Evolutionary conservation across 1,140 invertebrate genomes (phyloP).

Genomic region (Zaprionus lachaisei): DNA sequence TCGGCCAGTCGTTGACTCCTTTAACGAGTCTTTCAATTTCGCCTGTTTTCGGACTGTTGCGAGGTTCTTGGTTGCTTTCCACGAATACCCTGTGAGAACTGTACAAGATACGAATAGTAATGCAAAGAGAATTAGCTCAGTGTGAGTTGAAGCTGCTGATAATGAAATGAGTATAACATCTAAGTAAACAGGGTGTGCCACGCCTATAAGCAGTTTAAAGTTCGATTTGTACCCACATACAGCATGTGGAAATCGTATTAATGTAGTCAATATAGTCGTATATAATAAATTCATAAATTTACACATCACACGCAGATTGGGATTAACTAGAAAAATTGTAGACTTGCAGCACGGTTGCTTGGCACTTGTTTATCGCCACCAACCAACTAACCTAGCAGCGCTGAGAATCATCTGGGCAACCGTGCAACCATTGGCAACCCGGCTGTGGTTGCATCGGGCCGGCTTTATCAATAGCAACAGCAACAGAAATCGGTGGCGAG

Average conservation of each 20-base stretch:
- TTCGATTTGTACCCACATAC: background rate
- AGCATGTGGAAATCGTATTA: background rate
- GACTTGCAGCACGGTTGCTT: constrained; percentile 27
- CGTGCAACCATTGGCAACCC: constrained; percentile 11
- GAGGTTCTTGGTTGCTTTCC: too few relatives aligned
- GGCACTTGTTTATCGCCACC: constrained; percentile 10
- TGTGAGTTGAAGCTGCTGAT: too few relatives aligned
- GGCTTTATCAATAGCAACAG: constrained; percentile 6
- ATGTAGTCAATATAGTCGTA: constrained; percentile 10
- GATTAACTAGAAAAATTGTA: constrained; percentile 12
- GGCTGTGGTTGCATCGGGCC: background rate
- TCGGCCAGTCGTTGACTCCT: constrained; percentile 44
- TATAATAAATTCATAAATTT: constrained; percentile 33
- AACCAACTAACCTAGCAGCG: background rate
- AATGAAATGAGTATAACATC: background rate
- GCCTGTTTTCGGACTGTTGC: background rate
- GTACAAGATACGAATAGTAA: background rate
- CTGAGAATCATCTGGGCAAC: constrained; percentile 12
- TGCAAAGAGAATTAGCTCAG: too few relatives aligned
- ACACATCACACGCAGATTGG: constrained; percentile 24
- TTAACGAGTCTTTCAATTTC: constrained; percentile 49
- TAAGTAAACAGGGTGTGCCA: background rate
- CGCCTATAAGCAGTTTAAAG: background rate
- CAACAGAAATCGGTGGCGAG: constrained; percentile 5
- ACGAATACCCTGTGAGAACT: background rate